These are phyloP conservation scores for Drosophila kohkoa DNA, from an alignment of 1,140 invertebrate genomes.

Conservation along the genomic window DNA sequence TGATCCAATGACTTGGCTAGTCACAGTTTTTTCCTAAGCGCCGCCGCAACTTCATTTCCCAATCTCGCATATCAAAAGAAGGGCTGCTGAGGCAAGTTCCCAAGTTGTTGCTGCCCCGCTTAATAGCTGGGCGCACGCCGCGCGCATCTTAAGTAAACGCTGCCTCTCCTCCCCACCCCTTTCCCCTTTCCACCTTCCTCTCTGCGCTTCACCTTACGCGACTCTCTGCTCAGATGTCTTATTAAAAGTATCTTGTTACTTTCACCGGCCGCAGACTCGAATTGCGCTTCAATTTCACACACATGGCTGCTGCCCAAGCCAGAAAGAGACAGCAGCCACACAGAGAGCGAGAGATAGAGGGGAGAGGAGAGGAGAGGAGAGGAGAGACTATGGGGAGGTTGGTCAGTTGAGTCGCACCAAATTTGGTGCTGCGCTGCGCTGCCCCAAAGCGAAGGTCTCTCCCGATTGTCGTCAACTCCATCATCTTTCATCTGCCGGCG, in stretches of 20 bases:
- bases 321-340: neutral
- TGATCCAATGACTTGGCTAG: slow-evolving; percentile 8
- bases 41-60: slow-evolving; percentile 2
- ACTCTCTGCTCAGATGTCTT: slow-evolving; percentile 66
- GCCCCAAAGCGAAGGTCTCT: slow-evolving; percentile 31
- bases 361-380: neutral
- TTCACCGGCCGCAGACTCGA: slow-evolving; percentile 79
- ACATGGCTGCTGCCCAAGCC: slow-evolving; percentile 24
- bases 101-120: slow-evolving; percentile 28
- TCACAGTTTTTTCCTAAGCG: neutral
- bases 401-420: slow-evolving; percentile 56
- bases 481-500: slow-evolving; percentile 28
- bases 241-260: slow-evolving; percentile 85
- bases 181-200: too few relatives aligned
- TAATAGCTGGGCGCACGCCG: slow-evolving; percentile 63
- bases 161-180: neutral
- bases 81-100: slow-evolving; percentile 30
- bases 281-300: slow-evolving; percentile 82
- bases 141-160: slow-evolving; percentile 64
- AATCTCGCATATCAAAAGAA: slow-evolving; percentile 26
- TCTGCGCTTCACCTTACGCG: neutral
- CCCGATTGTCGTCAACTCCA: slow-evolving; percentile 26
- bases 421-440: slow-evolving; percentile 41
- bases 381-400: slow-evolving; percentile 5
- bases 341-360: neutral